Percentiles rank a stretch among this genome's conserved stretches.
phyloP scores from a whole-genome alignment of 2,797 vertebrate genomes.

The Megaceryle alcyon region DNA sequence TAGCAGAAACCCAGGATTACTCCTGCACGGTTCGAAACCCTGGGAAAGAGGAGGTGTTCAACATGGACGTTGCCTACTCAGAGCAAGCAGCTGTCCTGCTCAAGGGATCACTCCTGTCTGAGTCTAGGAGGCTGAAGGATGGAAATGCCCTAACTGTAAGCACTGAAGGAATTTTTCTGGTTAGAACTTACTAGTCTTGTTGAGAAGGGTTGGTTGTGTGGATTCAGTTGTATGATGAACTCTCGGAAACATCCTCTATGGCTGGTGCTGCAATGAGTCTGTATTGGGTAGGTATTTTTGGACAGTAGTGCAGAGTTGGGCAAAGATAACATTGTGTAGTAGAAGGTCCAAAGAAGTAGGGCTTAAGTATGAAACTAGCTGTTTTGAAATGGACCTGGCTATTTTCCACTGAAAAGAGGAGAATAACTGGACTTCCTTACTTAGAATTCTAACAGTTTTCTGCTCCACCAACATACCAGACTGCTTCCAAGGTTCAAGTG shows the following conservation, averaged over 20 bases:
- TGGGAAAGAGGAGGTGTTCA: slow-evolving; percentile 81
- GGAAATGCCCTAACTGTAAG: slow-evolving; percentile 85
- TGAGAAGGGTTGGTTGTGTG: not conserved
- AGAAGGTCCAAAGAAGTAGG: not conserved
- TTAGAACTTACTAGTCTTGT: not conserved
- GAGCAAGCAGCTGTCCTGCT: slow-evolving; percentile 86
- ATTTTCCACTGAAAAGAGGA: not conserved
- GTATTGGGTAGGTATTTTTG: not conserved
- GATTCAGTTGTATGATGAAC: not conserved
- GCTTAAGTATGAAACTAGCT: not conserved
- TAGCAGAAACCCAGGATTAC: slow-evolving; percentile 45
- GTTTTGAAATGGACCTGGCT: not conserved
- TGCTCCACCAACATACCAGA: not conserved
- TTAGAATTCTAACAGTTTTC: not conserved
- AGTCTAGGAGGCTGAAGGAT: slow-evolving; percentile 74
- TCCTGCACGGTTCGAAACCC: slow-evolving; percentile 31
- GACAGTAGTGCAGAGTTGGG: not conserved
- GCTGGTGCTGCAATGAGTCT: not conserved
- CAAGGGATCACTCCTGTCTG: slow-evolving; percentile 77
- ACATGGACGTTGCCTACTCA: slow-evolving; percentile 88
- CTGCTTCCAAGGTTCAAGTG: not conserved
- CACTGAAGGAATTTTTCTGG: not conserved
- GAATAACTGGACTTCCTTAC: not conserved
- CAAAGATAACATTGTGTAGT: not conserved
- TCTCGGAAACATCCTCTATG: not conserved